Evolutionary conservation across 2,888 invertebrate genomes (phyloP).

Genomic region (Amiota mariae): DNA sequence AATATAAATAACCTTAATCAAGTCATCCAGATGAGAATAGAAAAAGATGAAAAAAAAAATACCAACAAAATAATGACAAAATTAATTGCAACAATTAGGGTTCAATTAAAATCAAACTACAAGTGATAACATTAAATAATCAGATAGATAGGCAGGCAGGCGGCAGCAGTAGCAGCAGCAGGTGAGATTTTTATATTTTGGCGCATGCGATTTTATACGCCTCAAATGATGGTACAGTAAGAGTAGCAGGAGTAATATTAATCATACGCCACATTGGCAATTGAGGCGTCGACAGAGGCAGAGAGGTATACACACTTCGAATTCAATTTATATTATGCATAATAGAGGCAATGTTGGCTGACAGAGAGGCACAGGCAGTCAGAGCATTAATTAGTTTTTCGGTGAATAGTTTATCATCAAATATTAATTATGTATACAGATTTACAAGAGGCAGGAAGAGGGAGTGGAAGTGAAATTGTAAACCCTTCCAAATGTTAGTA

Average conservation of each 20-base stretch:
- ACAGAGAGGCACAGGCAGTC: conserved; percentile 1
- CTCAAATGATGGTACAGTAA: background rate
- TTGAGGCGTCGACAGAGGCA: background rate
- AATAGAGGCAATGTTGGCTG: too few species aligned
- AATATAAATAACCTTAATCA: too few species aligned
- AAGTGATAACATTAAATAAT: conserved; percentile 17
- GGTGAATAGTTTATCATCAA: conserved; percentile 44
- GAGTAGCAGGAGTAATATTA: background rate
- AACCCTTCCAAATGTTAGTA: background rate
- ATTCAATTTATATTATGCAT: too few species aligned
- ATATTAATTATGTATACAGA: conserved; percentile 38
- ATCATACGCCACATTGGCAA: background rate
- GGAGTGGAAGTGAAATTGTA: background rate
- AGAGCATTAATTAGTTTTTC: conserved; percentile 45
- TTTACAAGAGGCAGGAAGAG: background rate
- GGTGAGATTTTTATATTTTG: background rate
- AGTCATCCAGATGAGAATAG: background rate
- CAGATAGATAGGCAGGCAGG: background rate
- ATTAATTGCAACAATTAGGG: conserved; percentile 22
- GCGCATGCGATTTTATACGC: background rate
- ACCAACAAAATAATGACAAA: background rate
- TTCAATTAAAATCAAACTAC: conserved; percentile 15
- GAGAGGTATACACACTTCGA: background rate
- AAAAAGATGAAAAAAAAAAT: background rate
- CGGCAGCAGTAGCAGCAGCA: too few species aligned